Conservation (phyloP, 1,140 invertebrate genomes). For the Drosophila leontia region DNA sequence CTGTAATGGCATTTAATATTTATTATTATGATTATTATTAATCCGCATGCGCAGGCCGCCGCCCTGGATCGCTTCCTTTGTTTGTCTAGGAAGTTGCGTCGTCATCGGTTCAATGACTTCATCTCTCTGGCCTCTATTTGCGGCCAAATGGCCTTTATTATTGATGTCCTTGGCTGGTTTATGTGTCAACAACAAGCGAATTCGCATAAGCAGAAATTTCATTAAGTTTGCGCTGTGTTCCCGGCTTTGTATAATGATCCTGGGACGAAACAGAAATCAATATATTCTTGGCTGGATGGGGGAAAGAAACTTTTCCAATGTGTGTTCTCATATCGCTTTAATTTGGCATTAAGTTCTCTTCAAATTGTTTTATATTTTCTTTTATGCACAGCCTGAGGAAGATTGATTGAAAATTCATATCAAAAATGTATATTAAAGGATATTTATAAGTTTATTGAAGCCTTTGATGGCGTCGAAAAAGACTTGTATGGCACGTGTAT, state of each 20-base stretch:
- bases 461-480: neutral
- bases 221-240: constrained; percentile 67
- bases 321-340: constrained; percentile 20
- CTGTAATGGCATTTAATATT: constrained; percentile 82
- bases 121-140: constrained; percentile 46
- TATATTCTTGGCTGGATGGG: constrained; percentile 5
- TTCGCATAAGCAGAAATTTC: constrained; percentile 82
- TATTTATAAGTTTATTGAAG: neutral
- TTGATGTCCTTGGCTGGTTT: constrained; percentile 77
- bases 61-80: constrained; percentile 27
- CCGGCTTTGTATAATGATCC: constrained; percentile 50
- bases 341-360: constrained; percentile 43
- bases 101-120: constrained; percentile 71
- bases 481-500: neutral
- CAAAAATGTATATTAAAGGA: constrained; percentile 3
- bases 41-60: constrained; percentile 64
- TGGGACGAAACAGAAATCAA: constrained; percentile 33
- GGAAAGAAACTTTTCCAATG: constrained; percentile 29
- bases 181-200: constrained; percentile 82
- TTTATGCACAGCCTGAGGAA: neutral
- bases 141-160: constrained; percentile 72
- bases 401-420: constrained; percentile 43
- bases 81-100: constrained; percentile 35
- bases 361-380: neutral
- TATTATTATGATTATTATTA: constrained; percentile 83